phyloP scores from a whole-genome alignment of 30 jellyfish, hydroid and myxozoan species.

The Turritopsis dohrnii region DNA sequence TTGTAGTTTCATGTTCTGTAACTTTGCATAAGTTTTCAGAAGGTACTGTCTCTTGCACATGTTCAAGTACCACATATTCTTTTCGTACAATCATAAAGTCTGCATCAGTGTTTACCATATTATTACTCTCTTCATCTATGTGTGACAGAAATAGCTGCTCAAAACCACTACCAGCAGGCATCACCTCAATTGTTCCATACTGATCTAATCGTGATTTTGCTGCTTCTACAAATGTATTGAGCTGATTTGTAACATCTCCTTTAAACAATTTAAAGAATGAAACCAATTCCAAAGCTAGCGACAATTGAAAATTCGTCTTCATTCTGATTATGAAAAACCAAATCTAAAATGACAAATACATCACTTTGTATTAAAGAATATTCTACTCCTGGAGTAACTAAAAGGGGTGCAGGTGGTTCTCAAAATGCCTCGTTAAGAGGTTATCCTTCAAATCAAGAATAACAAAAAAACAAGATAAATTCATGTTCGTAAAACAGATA shows the following conservation, averaged over 20 bases:
- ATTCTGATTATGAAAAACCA: not conserved
- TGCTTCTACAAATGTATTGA: not conserved
- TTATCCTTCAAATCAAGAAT: too few relatives aligned
- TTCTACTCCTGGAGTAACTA: too few relatives aligned
- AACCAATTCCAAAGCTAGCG: not conserved
- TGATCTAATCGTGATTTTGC: not conserved
- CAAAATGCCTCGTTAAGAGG: too few relatives aligned
- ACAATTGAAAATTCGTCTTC: not conserved
- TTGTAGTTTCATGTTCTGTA: not conserved
- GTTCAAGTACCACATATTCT: not conserved
- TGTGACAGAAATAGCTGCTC: not conserved
- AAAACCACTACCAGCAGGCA: not conserved
- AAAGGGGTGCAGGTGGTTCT: too few relatives aligned
- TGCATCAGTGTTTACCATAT: not conserved
- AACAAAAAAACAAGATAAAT: too few relatives aligned
- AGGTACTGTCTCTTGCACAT: not conserved
- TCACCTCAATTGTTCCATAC: not conserved
- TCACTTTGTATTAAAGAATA: too few relatives aligned
- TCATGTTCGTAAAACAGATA: too few relatives aligned
- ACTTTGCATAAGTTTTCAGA: not conserved
- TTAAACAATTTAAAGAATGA: not conserved
- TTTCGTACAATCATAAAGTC: not conserved
- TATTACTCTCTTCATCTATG: not conserved
- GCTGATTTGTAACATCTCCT: not conserved
- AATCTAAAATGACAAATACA: too few relatives aligned